Conservation (phyloP, 2,888 invertebrate genomes). For the Drosophila monieri region DNA sequence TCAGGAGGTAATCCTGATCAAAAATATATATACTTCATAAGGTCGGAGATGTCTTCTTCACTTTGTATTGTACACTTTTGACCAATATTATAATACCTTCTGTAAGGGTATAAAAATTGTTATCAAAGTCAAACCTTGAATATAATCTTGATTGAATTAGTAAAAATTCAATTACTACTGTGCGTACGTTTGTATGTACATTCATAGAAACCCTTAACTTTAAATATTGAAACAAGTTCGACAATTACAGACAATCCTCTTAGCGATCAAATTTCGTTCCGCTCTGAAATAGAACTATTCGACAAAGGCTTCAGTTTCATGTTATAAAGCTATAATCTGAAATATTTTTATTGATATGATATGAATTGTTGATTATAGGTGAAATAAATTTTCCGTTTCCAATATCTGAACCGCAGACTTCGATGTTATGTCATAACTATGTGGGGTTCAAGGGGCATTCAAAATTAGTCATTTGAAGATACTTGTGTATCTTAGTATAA, state of each 20-base stretch:
- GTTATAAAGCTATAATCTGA: constrained; percentile 1
- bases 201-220: too few relatives aligned
- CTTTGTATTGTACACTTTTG: too few relatives aligned
- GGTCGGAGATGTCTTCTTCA: too few relatives aligned
- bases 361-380: neutral
- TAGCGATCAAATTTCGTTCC: neutral
- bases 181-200: too few relatives aligned
- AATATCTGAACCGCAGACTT: neutral
- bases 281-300: neutral
- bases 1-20: too few relatives aligned
- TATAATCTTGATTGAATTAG: too few relatives aligned
- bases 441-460: neutral
- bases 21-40: too few relatives aligned
- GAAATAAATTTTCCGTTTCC: neutral
- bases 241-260: neutral
- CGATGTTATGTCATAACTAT: neutral
- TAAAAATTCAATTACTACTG: too few relatives aligned
- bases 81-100: too few relatives aligned
- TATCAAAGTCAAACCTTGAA: too few relatives aligned
- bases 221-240: neutral
- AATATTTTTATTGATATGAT: constrained; percentile 1
- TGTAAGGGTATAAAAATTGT: too few relatives aligned
- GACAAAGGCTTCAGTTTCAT: neutral
- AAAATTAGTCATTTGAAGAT: neutral
- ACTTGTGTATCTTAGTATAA: too few relatives aligned